These are phyloP conservation scores for Diloba caeruleocephala DNA, from an alignment of 2,888 invertebrate species.

Conservation along the genomic window DNA sequence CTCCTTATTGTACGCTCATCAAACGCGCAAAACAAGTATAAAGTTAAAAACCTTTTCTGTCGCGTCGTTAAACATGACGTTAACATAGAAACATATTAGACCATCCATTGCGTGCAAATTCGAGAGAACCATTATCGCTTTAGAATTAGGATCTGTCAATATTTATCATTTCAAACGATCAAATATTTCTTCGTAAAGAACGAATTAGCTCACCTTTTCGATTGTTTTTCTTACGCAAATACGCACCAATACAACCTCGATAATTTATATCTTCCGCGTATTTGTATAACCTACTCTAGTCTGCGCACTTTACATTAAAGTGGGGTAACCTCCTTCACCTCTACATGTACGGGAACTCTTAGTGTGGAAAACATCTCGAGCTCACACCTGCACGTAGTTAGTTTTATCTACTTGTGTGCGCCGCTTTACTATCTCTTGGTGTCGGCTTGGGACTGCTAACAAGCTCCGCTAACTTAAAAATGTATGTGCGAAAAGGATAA, in stretches of 20 bases:
- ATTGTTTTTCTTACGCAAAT: constrained; percentile 27
- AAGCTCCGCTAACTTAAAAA: constrained; percentile 53
- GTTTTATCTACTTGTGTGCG: constrained; percentile 52
- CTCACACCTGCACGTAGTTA: constrained; percentile 50
- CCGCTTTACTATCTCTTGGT: constrained; percentile 44
- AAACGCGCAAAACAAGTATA: too few species aligned
- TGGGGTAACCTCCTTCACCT: constrained; percentile 52
- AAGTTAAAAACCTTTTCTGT: constrained; percentile 26
- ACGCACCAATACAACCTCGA: constrained; percentile 18
- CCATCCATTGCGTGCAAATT: constrained; percentile 14
- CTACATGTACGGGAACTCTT: constrained; percentile 48
- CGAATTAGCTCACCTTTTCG: constrained; percentile 16
- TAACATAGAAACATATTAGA: constrained; percentile 22
- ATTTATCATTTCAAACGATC: constrained; percentile 39
- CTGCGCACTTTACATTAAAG: constrained; percentile 63
- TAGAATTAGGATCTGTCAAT: constrained; percentile 44
- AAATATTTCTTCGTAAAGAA: constrained; percentile 21
- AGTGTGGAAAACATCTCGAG: constrained; percentile 53
- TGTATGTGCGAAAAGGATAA: constrained; percentile 30
- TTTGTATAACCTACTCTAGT: constrained; percentile 54
- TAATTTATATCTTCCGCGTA: constrained; percentile 49
- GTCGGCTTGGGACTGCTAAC: constrained; percentile 49
- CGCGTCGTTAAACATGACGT: constrained; percentile 28
- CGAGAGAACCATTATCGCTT: constrained; percentile 34
- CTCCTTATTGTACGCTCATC: too few species aligned